Evolutionary conservation across 1,140 invertebrate genomes (phyloP), one percentile per base, ranked within the genome.

Genomic region (Oryctes rhinoceros): DNA sequence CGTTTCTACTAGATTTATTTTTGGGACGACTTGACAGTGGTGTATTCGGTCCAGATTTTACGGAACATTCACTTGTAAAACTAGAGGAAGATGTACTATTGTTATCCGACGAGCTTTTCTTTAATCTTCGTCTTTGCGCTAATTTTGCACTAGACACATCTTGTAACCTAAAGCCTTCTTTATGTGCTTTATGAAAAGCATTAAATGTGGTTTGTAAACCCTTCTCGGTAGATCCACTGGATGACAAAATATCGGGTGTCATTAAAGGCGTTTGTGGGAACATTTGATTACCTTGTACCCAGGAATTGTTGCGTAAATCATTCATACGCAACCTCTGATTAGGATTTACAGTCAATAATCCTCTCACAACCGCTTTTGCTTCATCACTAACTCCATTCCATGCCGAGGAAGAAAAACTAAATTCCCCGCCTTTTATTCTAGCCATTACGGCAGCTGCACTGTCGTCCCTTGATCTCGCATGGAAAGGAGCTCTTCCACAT

Each of bases 401-500:
- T 44, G 91, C 90, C 11, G 91, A 87, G 10, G 92, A 92, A 79
- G 90, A 87, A 86, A 97, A 94, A 84, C 92, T 91, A 84, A 96
- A 94, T 81, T 93, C 91, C 15, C 95, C 96, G 20, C 89, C 90
- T 84, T 93, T 92, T 76, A 97, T 97, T 81, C 94, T 89, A 76
- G 92, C 90, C 90, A 97, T 96, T 24, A 97, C 93, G 1, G 91
- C 91, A 1, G 90, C 90, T 35, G 94, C 91, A 48, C 91, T 94
- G 82, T 95, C 94, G 77, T 95, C 92, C 75, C 91, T 89, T 7
- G 92, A 93, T 62, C 90, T 86, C 0, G 90, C 89, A 81, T 92
- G 93, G 87, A 97, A 98, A 3, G 96, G 96, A 1, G 94, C 94
- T 82, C 92, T 91, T 0, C 96, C 96, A 83, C 94, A 94, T 9